Conservation (phyloP, 2,888 invertebrate species). For the Agrochola lota region DNA sequence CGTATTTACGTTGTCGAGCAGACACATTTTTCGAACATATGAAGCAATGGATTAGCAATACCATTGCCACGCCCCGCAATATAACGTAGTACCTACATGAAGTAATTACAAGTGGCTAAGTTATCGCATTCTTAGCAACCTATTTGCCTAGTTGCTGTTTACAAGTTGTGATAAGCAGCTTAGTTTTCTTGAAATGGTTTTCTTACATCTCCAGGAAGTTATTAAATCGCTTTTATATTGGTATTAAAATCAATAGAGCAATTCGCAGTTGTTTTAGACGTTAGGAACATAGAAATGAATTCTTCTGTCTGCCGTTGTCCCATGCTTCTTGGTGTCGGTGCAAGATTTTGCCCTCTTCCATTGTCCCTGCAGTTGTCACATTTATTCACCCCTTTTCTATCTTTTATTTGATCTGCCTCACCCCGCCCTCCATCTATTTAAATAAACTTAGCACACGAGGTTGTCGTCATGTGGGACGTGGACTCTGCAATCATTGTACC, state of each 20-base stretch:
- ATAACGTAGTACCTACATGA: conserved; percentile 10
- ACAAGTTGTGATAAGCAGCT: conserved; percentile 43
- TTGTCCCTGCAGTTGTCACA: neutral
- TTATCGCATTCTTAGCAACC: conserved; percentile 52
- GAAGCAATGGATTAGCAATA: neutral
- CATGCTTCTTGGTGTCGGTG: too few relatives aligned
- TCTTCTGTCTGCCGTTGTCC: neutral
- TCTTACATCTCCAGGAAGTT: conserved; percentile 28
- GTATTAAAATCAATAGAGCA: neutral
- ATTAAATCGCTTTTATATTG: conserved; percentile 13
- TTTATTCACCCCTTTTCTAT: neutral
- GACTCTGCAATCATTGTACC: too few relatives aligned
- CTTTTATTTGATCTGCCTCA: neutral
- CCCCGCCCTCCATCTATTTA: neutral
- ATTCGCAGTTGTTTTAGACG: neutral
- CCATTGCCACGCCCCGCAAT: neutral
- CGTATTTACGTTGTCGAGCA: too few relatives aligned
- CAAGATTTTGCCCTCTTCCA: neutral
- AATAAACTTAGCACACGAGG: too few relatives aligned
- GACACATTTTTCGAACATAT: too few relatives aligned
- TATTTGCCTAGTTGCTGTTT: conserved; percentile 49
- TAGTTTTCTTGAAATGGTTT: conserved; percentile 36
- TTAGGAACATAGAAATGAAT: neutral
- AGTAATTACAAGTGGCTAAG: conserved; percentile 24
- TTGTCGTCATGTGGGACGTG: too few relatives aligned